These are phyloP conservation scores for Aphelenchoides fujianensis DNA, from an alignment of 1,140 invertebrate species.

Conservation along the genomic window DNA sequence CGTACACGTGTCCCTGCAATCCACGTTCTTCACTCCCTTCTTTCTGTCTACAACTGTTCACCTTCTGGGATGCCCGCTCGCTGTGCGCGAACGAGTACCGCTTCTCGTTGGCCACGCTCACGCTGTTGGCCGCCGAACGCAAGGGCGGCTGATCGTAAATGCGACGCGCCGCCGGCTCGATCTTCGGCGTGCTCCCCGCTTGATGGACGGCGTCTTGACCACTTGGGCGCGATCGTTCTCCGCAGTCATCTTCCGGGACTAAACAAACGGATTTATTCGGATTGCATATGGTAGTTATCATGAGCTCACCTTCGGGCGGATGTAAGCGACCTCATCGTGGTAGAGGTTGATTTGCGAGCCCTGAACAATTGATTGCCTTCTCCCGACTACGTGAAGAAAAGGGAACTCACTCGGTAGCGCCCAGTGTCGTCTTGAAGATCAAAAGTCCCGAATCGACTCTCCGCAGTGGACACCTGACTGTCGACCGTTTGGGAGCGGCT, in stretches of 20 bases:
- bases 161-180: background rate
- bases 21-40: no score
- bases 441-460: conserved; percentile 35
- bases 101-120: no score
- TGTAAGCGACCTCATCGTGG: conserved; percentile 28
- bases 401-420: conserved; percentile 5
- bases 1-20: no score
- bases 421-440: conserved; percentile 23
- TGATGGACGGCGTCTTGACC: conserved; percentile 1
- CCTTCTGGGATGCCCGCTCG: no score
- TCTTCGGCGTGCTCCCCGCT: background rate
- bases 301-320: conserved; percentile 22
- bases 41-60: no score
- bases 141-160: background rate
- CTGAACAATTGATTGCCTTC: background rate
- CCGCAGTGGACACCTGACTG: conserved; percentile 28
- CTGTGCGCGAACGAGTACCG: no score
- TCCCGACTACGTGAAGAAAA: no score
- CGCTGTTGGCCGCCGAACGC: background rate
- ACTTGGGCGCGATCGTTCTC: background rate
- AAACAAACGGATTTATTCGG: background rate
- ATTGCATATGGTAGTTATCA: background rate
- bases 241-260: background rate
- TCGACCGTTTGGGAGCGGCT: conserved; percentile 28
- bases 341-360: conserved; percentile 28